Evolutionary conservation across 1,140 invertebrate species (phyloP).

Genomic region (Lordiphosa mommai): DNA sequence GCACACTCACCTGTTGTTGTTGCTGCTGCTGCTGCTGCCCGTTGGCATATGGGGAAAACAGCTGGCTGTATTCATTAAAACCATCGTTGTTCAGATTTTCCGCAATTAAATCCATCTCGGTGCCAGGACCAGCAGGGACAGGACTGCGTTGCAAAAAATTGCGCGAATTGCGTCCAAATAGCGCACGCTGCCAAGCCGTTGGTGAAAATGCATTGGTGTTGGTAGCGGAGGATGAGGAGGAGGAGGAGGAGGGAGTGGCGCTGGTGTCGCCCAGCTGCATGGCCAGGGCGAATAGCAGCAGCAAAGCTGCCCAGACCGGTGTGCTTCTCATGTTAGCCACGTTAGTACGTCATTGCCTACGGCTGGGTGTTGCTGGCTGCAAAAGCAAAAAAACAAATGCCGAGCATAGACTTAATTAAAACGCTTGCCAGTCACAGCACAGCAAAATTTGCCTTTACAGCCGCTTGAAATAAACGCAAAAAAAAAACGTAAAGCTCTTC

Average conservation of each 20-base stretch:
- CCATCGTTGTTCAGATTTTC: conserved; percentile 19
- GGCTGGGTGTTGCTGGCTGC: conserved; percentile 9
- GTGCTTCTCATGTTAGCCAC: conserved; percentile 60
- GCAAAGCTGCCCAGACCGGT: conserved; percentile 56
- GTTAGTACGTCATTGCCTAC: conserved; percentile 42
- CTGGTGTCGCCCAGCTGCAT: conserved; percentile 25
- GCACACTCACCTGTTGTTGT: conserved; percentile 55
- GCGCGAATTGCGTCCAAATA: conserved; percentile 91
- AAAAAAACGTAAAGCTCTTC: neutral
- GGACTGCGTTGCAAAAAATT: conserved; percentile 84
- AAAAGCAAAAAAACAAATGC: conserved; percentile 12
- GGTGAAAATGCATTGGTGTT: neutral
- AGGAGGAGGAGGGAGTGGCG: conserved; percentile 13
- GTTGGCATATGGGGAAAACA: conserved; percentile 22
- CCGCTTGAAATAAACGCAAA: conserved; percentile 18
- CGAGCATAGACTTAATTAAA: conserved; percentile 50
- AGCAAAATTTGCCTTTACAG: conserved; percentile 12
- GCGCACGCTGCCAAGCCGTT: conserved; percentile 85
- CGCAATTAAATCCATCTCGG: conserved; percentile 13
- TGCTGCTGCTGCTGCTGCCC: conserved; percentile 21
- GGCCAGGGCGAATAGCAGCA: conserved; percentile 60
- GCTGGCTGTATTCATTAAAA: conserved; percentile 35
- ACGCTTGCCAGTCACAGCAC: conserved; percentile 22
- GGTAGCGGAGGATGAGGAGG: conserved; percentile 2
- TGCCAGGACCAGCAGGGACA: conserved; percentile 1